Conservation (phyloP, 2,113 vertebrate species). For the Heteronetta atricapilla region DNA sequence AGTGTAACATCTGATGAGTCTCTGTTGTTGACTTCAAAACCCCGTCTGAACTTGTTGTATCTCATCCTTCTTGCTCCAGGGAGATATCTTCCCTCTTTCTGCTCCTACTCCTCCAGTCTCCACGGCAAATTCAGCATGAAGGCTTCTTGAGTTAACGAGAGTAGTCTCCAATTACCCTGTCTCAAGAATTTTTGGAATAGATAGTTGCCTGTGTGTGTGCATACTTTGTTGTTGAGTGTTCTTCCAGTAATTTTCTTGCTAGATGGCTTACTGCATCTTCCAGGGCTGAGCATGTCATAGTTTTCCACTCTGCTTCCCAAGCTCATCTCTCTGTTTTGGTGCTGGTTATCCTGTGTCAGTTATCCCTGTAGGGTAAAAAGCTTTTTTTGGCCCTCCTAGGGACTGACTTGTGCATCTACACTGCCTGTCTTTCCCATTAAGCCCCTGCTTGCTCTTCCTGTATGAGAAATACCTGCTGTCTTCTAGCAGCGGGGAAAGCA, state of each 20-base stretch:
- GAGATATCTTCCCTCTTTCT: background rate
- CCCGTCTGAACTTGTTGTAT: background rate
- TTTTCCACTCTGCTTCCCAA: background rate
- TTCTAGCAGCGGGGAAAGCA: constrained; percentile 59
- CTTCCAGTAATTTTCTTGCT: background rate
- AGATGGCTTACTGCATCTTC: background rate
- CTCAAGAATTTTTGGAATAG: background rate
- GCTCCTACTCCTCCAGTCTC: background rate
- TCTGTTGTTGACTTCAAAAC: background rate
- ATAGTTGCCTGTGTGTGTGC: background rate
- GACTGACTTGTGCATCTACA: background rate
- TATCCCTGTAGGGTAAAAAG: background rate
- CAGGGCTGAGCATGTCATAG: background rate
- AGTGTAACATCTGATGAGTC: background rate
- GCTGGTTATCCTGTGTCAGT: background rate
- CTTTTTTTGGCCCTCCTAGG: background rate
- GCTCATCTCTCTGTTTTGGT: background rate
- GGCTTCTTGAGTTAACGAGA: background rate
- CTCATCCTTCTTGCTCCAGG: background rate
- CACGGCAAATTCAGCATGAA: background rate
- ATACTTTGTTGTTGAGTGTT: background rate
- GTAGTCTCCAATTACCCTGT: background rate
- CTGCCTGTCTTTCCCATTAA: constrained; percentile 66
- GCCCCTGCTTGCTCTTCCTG: background rate
- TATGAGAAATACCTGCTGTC: background rate